phyloP scores from a whole-genome alignment of 2,888 invertebrate species.

The Tenthredo distinguenda region DNA sequence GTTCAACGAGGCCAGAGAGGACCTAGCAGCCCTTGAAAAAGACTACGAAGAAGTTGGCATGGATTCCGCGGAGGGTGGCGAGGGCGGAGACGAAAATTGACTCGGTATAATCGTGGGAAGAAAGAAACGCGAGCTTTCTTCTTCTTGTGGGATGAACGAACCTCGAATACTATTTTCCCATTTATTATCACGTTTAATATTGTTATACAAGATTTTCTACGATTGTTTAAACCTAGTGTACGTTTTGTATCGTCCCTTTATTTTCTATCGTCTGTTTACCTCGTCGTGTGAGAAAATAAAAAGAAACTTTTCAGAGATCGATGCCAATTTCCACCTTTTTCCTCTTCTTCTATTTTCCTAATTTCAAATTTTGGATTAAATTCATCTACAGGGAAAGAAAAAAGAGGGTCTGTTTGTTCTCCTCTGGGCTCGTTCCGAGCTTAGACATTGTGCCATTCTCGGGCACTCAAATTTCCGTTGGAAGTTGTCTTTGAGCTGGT shows the following conservation, averaged over 20 bases:
- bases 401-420: background rate
- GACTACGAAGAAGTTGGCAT: slow-evolving; percentile 94
- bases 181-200: background rate
- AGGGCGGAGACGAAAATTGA: slow-evolving; percentile 86
- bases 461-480: background rate
- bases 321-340: background rate
- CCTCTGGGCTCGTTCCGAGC: background rate
- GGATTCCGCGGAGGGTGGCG: slow-evolving; percentile 91
- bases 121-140: background rate
- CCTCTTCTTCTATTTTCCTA: background rate
- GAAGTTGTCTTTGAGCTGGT: background rate
- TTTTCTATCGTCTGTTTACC: background rate
- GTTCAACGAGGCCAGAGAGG: slow-evolving; percentile 78
- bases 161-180: background rate
- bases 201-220: slow-evolving; percentile 2
- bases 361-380: background rate
- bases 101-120: background rate
- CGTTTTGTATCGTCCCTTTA: background rate
- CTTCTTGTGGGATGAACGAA: slow-evolving; percentile 30
- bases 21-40: slow-evolving; percentile 88
- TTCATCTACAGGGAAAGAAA: background rate
- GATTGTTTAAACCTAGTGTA: background rate
- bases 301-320: background rate
- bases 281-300: background rate
- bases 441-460: background rate